A percentile compares a stretch with the other conserved stretches of the same genome.
These are phyloP conservation scores for Halcyon senegalensis DNA, from an alignment of 2,113 vertebrate genomes.

Conservation along the genomic window DNA sequence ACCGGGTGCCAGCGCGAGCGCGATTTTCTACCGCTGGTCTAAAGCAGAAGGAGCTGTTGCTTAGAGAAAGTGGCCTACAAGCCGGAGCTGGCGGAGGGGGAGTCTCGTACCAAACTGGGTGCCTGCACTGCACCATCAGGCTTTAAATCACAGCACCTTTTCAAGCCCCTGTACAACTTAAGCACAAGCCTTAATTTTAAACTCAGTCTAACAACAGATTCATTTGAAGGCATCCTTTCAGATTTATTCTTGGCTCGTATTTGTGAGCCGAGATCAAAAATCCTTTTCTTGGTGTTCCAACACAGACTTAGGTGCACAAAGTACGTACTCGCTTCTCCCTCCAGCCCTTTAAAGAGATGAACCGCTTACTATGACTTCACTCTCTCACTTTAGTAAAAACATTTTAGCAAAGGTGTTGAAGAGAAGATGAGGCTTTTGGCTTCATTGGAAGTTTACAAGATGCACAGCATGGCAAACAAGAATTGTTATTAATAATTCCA, in stretches of 20 bases:
- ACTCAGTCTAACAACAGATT: too few species aligned
- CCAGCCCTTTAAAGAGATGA: rapidly evolving
- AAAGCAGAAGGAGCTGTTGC: background rate
- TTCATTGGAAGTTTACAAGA: background rate
- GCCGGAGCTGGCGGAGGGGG: background rate
- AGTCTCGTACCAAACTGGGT: rapidly evolving
- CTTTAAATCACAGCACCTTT: background rate
- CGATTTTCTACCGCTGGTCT: rapidly evolving
- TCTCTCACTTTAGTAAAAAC: background rate
- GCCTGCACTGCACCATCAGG: rapidly evolving
- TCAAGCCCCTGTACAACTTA: background rate
- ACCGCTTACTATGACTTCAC: background rate
- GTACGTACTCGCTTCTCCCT: background rate
- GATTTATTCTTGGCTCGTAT: background rate
- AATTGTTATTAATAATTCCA: background rate
- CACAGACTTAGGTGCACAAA: background rate
- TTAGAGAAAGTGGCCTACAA: rapidly evolving
- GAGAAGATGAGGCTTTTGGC: background rate
- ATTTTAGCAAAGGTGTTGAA: background rate
- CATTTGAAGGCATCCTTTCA: background rate
- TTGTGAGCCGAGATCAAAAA: background rate
- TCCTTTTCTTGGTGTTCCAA: background rate
- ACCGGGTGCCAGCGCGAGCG: rapidly evolving
- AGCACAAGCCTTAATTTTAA: background rate
- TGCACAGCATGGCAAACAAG: background rate